These are phyloP conservation scores for Gorsachius magnificus DNA, from an alignment of 2,797 vertebrate species.

Conservation along the genomic window DNA sequence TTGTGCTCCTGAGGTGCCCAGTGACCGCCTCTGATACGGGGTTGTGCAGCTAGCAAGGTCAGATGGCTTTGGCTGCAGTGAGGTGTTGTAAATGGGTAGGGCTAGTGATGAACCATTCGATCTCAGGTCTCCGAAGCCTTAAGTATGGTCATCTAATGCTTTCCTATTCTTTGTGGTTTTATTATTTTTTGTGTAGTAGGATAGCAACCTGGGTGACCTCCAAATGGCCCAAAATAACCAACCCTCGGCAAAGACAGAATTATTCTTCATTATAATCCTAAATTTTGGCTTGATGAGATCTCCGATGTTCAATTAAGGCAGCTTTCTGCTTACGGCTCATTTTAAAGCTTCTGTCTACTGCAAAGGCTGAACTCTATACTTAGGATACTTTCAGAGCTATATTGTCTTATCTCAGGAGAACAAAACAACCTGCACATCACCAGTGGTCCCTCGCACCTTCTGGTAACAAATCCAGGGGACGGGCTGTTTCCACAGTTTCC, in stretches of 20 bases:
- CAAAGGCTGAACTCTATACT: background rate
- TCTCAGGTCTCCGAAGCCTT: background rate
- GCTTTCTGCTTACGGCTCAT: slow-evolving; percentile 8
- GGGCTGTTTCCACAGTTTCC: slow-evolving; percentile 1
- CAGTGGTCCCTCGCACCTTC: background rate
- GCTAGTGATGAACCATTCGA: background rate
- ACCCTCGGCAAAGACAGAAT: background rate
- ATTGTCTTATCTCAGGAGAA: slow-evolving; percentile 28
- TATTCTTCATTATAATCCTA: background rate
- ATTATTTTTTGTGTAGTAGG: background rate
- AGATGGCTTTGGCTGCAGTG: background rate
- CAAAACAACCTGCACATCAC: background rate
- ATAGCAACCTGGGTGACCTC: background rate
- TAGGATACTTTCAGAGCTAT: background rate
- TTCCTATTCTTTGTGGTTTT: background rate
- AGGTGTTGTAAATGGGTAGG: background rate
- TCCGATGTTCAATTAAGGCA: background rate
- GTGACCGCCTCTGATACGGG: background rate
- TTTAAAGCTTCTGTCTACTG: background rate
- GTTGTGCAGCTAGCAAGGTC: background rate
- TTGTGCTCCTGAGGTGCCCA: background rate
- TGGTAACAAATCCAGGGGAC: background rate
- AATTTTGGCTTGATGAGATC: background rate
- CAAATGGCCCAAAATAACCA: background rate
- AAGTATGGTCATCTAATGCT: background rate